A percentile compares a stretch with the other conserved stretches of the same genome.
These are phyloP conservation scores for Hydraecia micacea DNA, from an alignment of 2,888 invertebrate species.

Conservation along the genomic window DNA sequence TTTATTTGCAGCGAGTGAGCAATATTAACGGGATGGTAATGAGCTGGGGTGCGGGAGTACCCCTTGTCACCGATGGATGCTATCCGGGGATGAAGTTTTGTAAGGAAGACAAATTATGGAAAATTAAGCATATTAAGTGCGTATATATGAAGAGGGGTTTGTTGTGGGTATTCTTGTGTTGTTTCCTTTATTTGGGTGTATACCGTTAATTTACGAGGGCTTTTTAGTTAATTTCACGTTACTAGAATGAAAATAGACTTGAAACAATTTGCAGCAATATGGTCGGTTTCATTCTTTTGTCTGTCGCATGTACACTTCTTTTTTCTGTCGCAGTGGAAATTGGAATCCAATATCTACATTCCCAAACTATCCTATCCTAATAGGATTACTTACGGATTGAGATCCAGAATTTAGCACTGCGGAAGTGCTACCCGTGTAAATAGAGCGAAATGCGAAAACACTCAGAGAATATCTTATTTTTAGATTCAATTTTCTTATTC, in stretches of 20 bases:
- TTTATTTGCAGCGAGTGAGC: conserved; percentile 57
- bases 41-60: conserved; percentile 27
- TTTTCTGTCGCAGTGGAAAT: conserved; percentile 21
- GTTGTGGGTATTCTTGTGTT: conserved; percentile 7
- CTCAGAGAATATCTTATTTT: conserved; percentile 23
- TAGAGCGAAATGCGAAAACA: conserved; percentile 29
- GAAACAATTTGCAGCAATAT: neutral
- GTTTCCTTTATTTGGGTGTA: neutral
- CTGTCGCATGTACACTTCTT: conserved; percentile 4
- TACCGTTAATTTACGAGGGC: neutral
- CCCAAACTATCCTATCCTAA: conserved; percentile 21
- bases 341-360: conserved; percentile 31
- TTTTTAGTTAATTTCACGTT: neutral
- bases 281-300: conserved; percentile 7
- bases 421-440: conserved; percentile 30
- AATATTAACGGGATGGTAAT: conserved; percentile 53
- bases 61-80: conserved; percentile 24
- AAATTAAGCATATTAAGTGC: conserved; percentile 32
- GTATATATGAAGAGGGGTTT: conserved; percentile 1
- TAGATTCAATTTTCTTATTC: conserved; percentile 20
- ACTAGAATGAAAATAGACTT: neutral
- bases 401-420: conserved; percentile 38
- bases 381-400: conserved; percentile 46
- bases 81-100: conserved; percentile 33
- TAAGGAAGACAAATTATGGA: conserved; percentile 50